These are phyloP conservation scores for Drosophila algonquin DNA, from an alignment of 2,888 invertebrate genomes.

Conservation along the genomic window DNA sequence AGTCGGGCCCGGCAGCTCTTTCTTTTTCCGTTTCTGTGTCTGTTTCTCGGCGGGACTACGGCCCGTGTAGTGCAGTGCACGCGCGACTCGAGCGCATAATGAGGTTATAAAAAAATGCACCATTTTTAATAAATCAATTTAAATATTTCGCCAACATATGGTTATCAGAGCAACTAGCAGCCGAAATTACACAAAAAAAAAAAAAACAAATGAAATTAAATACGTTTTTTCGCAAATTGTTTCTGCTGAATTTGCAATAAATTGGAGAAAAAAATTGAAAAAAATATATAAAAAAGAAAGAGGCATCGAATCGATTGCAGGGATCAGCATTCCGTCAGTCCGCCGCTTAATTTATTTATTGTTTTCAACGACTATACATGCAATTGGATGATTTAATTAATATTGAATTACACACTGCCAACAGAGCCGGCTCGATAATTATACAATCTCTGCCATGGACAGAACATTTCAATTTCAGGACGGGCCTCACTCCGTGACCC, in stretches of 20 bases:
- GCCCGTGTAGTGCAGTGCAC: conserved; percentile 51
- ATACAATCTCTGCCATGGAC: conserved; percentile 60
- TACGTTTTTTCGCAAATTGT: conserved; percentile 49
- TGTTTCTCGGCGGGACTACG: conserved; percentile 17
- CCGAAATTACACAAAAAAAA: conserved; percentile 23
- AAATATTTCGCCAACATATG: conserved; percentile 62
- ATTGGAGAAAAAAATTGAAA: conserved; percentile 20
- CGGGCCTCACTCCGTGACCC: neutral
- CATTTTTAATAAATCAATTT: conserved; percentile 57
- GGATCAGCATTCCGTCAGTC: conserved; percentile 65
- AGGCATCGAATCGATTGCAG: conserved; percentile 57
- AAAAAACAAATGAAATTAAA: conserved; percentile 25
- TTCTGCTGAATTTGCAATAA: conserved; percentile 67
- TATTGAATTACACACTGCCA: conserved; percentile 64
- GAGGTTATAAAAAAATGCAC: conserved; percentile 60
- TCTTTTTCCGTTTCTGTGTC: neutral
- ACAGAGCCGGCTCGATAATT: conserved; percentile 50
- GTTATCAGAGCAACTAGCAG: conserved; percentile 42
- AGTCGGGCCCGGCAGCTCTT: conserved; percentile 28
- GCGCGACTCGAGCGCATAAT: conserved; percentile 60
- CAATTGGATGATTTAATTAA: conserved; percentile 77
- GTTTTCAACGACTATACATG: conserved; percentile 57
- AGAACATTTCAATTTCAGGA: conserved; percentile 49
- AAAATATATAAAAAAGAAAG: conserved; percentile 4
- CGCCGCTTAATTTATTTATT: conserved; percentile 70